phyloP scores from a whole-genome alignment of 2,888 invertebrate species.

The Gymnosoma rotundatum region DNA sequence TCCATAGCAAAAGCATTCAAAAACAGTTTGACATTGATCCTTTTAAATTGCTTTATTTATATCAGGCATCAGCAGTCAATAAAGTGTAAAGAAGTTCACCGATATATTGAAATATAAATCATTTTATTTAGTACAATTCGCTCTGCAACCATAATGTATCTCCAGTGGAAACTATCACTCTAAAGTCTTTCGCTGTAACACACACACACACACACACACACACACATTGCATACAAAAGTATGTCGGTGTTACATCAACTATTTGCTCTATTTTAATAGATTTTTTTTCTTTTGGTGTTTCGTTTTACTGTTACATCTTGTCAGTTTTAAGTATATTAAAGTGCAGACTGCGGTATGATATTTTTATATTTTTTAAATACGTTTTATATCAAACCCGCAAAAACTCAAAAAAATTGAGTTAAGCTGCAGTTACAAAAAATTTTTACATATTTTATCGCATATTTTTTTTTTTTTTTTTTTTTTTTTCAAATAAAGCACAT shows the following conservation, averaged over 20 bases:
- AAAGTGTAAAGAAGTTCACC: slow-evolving; percentile 18
- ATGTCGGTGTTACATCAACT: background rate
- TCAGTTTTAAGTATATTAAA: slow-evolving; percentile 59
- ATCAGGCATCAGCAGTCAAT: slow-evolving; percentile 44
- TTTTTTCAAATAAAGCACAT: background rate
- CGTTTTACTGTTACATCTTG: slow-evolving; percentile 14
- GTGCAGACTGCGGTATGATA: slow-evolving; percentile 48
- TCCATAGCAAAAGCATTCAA: background rate
- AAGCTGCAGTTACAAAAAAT: slow-evolving; percentile 67
- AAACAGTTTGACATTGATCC: slow-evolving; percentile 26
- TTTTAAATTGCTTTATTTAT: slow-evolving; percentile 14
- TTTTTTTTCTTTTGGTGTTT: background rate
- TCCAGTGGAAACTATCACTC: background rate
- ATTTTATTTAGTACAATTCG: slow-evolving; percentile 1
- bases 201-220: too few relatives aligned
- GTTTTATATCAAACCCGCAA: slow-evolving; percentile 36
- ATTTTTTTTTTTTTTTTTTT: background rate
- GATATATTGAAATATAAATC: background rate
- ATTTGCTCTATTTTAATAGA: slow-evolving; percentile 28
- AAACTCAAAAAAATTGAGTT: slow-evolving; percentile 58
- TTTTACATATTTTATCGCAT: slow-evolving; percentile 59
- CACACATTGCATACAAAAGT: too few relatives aligned
- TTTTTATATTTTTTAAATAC: slow-evolving; percentile 37
- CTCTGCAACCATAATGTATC: slow-evolving; percentile 12
- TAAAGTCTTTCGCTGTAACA: background rate